phyloP scores from a whole-genome alignment of 2,113 vertebrate species.

The Engraulis encrasicolus region DNA sequence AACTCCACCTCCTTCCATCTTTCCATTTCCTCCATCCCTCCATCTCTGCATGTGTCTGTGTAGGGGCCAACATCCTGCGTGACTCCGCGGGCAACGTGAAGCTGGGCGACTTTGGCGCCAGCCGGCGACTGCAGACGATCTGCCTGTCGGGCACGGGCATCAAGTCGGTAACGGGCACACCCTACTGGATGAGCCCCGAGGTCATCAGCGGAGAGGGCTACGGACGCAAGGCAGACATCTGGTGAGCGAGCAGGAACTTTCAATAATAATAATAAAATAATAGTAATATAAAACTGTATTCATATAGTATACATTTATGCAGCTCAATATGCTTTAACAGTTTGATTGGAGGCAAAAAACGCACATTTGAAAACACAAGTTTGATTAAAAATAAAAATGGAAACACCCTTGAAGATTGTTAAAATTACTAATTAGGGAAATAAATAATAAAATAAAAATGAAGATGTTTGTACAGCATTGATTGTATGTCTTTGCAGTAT shows the following conservation, averaged over 20 bases:
- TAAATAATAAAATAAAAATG: no score
- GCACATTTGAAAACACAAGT: no score
- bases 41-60: no score
- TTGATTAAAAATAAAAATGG: no score
- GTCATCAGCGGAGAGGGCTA: conserved; percentile 99
- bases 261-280: no score
- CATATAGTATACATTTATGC: background rate
- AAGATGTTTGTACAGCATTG: no score
- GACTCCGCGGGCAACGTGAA: conserved; percentile 98
- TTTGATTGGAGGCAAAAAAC: no score
- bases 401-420: no score
- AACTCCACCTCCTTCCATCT: background rate
- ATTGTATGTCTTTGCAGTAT: no score
- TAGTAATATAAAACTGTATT: no score
- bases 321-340: no score
- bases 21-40: background rate
- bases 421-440: no score
- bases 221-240: conserved; percentile 96
- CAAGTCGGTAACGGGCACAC: conserved; percentile 96
- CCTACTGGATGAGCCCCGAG: conserved; percentile 99
- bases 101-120: conserved; percentile 97
- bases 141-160: conserved; percentile 97
- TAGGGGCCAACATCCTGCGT: conserved; percentile 96
- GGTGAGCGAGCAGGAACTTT: conserved; percentile 68
- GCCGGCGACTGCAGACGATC: conserved; percentile 95